These are phyloP conservation scores for Adelognathus sp. DNA, from an alignment of 2,888 invertebrate genomes.

Conservation along the genomic window DNA sequence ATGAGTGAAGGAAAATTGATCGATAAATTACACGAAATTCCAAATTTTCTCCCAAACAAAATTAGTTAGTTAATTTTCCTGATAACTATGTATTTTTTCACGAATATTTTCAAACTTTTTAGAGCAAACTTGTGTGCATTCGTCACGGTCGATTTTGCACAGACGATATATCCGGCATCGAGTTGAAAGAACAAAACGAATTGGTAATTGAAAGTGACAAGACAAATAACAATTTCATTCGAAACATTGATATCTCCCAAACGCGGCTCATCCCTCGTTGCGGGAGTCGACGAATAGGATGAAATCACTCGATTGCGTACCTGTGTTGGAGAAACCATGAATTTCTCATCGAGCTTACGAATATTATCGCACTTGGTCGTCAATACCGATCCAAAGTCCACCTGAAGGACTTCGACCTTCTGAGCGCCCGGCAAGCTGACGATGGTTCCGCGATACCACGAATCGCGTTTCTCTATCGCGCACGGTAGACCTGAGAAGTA, in stretches of 20 bases:
- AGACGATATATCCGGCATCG: too few relatives aligned
- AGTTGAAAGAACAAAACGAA: too few relatives aligned
- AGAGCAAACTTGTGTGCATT: too few relatives aligned
- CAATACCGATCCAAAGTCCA: constrained; percentile 85
- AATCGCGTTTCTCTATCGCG: constrained; percentile 80
- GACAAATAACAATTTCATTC: neutral
- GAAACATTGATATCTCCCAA: neutral
- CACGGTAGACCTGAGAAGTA: constrained; percentile 82
- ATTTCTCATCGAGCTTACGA: constrained; percentile 81
- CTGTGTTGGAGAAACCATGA: constrained; percentile 82
- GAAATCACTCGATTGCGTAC: constrained; percentile 72
- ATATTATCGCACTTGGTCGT: constrained; percentile 82
- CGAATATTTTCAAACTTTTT: too few relatives aligned
- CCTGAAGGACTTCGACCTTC: constrained; percentile 83
- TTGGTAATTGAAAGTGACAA: neutral
- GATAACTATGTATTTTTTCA: too few relatives aligned
- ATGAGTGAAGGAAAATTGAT: too few relatives aligned
- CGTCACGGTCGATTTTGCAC: too few relatives aligned
- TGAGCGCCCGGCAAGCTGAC: constrained; percentile 80
- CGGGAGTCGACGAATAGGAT: neutral
- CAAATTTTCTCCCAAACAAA: too few relatives aligned
- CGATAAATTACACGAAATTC: too few relatives aligned
- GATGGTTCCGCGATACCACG: constrained; percentile 83
- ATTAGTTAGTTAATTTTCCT: too few relatives aligned
- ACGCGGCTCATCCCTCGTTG: neutral